Evolutionary conservation across 1,140 invertebrate species (phyloP), one percentile per base, ranked within the genome.

Genomic region (Orussus abietinus): DNA sequence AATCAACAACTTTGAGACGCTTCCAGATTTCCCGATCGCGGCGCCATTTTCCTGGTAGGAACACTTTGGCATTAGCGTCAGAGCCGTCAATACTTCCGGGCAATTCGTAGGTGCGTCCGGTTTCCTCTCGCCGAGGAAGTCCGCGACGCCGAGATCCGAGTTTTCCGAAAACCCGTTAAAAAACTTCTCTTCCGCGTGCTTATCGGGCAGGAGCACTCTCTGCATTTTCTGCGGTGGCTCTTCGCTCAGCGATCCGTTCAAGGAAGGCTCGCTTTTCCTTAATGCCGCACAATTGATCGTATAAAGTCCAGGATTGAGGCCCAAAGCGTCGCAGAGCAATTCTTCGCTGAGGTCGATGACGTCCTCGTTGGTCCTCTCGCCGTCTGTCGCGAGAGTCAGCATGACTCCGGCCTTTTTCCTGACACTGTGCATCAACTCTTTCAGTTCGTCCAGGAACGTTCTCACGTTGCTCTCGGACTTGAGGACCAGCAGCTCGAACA

Each of bases 381-480:
- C 45, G 5, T 53, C 56, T 3, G 29, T 59, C 1, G 47, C 41
- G 0, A 30, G 19, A 1, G 49, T 45, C 2, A 72, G 38, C 34
- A 67, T 55, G 6, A 37, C 33, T 2, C 48, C 46, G 10, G 58
- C 45, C 26, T 67, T 66, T 19, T 62, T 54, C 5, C 53, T 39
- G 7, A 69, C 35, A 6, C 65, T 62, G 3, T 63, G 36, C 14
- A 72, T 39, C 3, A 72, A 47, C 25, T 43, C 45, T 34, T 65
- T 64, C 3, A 72, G 41, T 37, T 70, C 66, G 2, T 39, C 32
- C 3, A 72, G 30, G 21, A 72, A 65, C 1, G 39, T 64, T 21
- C 55, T 48, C 0, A 62, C 49, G 25, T 62, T 69, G 25, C 64
- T 68, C 9, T 64, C 65, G 0, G 69, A 70, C 35, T 70, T 72